A percentile compares a stretch with the other conserved stretches of the same genome.
These are phyloP conservation scores for Heliconius sara DNA, from an alignment of 2,888 invertebrate species.

Conservation along the genomic window DNA sequence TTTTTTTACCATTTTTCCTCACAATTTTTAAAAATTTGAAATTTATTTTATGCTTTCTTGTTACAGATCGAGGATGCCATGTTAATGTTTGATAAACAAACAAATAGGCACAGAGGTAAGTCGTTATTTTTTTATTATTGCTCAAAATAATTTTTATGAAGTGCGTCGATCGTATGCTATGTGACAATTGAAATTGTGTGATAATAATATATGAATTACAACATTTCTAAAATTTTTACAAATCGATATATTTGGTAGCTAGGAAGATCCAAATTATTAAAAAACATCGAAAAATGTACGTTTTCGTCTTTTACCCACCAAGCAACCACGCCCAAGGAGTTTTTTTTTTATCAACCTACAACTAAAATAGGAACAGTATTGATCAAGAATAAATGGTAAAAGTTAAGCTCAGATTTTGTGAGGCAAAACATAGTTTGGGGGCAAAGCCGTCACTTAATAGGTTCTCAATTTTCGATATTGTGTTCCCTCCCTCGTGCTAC, in stretches of 20 bases:
- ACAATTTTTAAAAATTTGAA: slow-evolving; percentile 68
- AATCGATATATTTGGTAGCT: neutral
- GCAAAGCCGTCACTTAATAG: slow-evolving; percentile 79
- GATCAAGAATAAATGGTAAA: slow-evolving; percentile 63
- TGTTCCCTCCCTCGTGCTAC: slow-evolving; percentile 76
- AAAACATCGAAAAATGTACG: too few species aligned
- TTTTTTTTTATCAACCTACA: slow-evolving; percentile 54
- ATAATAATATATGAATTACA: neutral
- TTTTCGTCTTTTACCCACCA: neutral
- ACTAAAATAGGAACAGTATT: slow-evolving; percentile 59
- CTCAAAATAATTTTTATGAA: neutral
- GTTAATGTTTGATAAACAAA: slow-evolving; percentile 99
- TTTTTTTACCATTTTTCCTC: slow-evolving; percentile 64
- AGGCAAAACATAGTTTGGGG: slow-evolving; percentile 70
- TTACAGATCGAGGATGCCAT: slow-evolving; percentile 99
- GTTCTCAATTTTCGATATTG: slow-evolving; percentile 79
- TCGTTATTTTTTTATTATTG: slow-evolving; percentile 48
- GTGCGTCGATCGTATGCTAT: neutral
- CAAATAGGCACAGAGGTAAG: slow-evolving; percentile 99
- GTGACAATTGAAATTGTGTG: neutral
- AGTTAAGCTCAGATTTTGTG: slow-evolving; percentile 61
- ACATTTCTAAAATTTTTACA: neutral
- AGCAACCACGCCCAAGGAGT: slow-evolving; percentile 56
- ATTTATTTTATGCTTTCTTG: slow-evolving; percentile 71
- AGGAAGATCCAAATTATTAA: neutral